phyloP scores from a whole-genome alignment of 2,113 vertebrate species.

The Callopanchax toddi region DNA sequence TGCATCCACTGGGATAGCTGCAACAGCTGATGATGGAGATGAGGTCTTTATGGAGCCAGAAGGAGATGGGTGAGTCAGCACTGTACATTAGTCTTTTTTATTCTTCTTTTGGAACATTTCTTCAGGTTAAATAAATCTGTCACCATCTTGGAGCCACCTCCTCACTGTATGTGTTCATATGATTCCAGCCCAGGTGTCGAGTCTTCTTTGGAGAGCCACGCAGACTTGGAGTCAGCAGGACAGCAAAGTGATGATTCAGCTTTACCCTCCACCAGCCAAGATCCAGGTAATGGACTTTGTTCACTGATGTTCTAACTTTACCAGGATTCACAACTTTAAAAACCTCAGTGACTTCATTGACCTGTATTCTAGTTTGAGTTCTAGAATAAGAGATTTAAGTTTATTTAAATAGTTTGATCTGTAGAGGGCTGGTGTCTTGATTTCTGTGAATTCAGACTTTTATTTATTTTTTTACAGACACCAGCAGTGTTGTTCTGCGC shows the following conservation, averaged over 20 bases:
- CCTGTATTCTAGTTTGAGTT: no score
- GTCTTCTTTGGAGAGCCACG: conserved; percentile 87
- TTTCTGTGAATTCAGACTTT: background rate
- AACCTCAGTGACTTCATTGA: no score
- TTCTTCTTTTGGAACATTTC: background rate
- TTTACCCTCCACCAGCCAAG: conserved; percentile 94
- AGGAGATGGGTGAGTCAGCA: conserved; percentile 85
- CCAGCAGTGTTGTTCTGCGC: conserved; percentile 80
- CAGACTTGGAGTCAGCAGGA: conserved; percentile 86
- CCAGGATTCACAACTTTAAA: background rate
- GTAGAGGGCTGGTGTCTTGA: no score
- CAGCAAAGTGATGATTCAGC: conserved; percentile 88
- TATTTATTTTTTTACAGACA: conserved; percentile 75
- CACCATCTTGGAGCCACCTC: background rate
- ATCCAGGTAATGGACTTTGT: conserved; percentile 77
- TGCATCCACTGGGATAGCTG: conserved; percentile 85
- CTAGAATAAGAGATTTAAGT: no score
- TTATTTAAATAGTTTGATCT: no score
- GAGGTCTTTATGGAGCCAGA: conserved; percentile 96
- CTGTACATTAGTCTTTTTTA: background rate
- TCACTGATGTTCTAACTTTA: background rate
- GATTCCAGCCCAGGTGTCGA: conserved; percentile 79
- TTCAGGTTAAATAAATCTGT: background rate
- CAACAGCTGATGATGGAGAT: conserved; percentile 88
- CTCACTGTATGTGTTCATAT: background rate